Conservation (phyloP, 2,888 invertebrate genomes). For the Tipula lateralis region DNA sequence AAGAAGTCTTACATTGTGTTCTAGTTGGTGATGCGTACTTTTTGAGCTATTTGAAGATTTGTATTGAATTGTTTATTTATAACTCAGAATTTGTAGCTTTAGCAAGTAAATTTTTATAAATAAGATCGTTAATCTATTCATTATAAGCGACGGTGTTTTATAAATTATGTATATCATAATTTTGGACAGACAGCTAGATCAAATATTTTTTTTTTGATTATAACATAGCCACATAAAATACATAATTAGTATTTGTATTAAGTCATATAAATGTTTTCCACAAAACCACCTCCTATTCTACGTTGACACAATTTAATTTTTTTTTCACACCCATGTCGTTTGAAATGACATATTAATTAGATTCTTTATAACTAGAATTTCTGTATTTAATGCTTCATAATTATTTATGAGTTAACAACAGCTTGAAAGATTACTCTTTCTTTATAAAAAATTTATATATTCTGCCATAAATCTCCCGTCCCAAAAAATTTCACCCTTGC, state of each 20-base stretch:
- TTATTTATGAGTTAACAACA: not conserved
- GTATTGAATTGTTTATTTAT: no score
- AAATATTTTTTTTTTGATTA: not conserved
- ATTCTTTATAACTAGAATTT: not conserved
- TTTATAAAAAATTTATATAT: not conserved
- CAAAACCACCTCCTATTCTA: not conserved
- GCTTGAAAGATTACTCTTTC: not conserved
- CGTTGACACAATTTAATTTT: not conserved
- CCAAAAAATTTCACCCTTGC: not conserved
- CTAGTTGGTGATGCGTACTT: no score
- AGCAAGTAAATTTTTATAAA: no score
- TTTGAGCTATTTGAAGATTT: no score
- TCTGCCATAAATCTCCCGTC: not conserved
- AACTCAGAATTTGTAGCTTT: no score
- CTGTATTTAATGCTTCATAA: constrained; percentile 1
- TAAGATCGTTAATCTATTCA: no score
- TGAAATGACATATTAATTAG: not conserved
- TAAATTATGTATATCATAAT: no score
- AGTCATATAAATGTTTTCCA: not conserved
- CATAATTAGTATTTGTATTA: not conserved
- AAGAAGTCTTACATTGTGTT: no score
- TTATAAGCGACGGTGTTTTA: no score
- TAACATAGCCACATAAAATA: not conserved
- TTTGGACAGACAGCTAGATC: not conserved
- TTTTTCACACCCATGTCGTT: not conserved